Evolutionary conservation across 2,888 invertebrate genomes (phyloP), one percentile per base, ranked within the genome.

Genomic region (Cataglyphis cursor): DNA sequence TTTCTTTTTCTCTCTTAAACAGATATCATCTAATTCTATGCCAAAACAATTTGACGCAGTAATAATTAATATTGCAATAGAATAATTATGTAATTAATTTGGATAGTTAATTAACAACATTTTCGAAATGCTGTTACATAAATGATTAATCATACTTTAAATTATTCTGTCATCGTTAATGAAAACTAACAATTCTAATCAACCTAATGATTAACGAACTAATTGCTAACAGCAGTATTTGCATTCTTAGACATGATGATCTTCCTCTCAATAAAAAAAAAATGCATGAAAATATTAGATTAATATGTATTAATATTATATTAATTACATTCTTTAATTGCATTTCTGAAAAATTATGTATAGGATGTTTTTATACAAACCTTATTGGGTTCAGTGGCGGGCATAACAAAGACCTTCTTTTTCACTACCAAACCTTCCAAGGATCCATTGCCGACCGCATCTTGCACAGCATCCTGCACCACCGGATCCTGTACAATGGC

Each of bases 361-460:
- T 38, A 57, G 10, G 44, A 57, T 65, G 15, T n/a, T 10, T 51
- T 54, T 64, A 21, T 41, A 82, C 86, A 18, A 59, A 91, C 91
- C 88, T 80, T 68, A 61, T 86, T 84, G 4, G 91, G 90, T 65
- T 86, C 82, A 31, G 62, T 83, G 9, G 88, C 91, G 4, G 91
- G 91, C 64, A 90, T 84, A 72, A 91, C 85, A 48, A 87, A 85
- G 35, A 90, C 85, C 10, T 89, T 85, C 51, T 87, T 91, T 31
- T 90, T 91, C 18, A 92, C 90, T 4, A 92, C 90, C 3, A 92
- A 84, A 28, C 92, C 92, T 10, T 91, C 87, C 38, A 90, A 84
- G 2, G 92, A 87, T 64, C 88, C 88, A 73, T 91, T 92, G 35
- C 85, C 88, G 21, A 91, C 86, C 0, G 90, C 83, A 0, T 89